These are phyloP conservation scores for Hemibagrus guttatus DNA, from an alignment of 2,797 vertebrate species.

Conservation along the genomic window DNA sequence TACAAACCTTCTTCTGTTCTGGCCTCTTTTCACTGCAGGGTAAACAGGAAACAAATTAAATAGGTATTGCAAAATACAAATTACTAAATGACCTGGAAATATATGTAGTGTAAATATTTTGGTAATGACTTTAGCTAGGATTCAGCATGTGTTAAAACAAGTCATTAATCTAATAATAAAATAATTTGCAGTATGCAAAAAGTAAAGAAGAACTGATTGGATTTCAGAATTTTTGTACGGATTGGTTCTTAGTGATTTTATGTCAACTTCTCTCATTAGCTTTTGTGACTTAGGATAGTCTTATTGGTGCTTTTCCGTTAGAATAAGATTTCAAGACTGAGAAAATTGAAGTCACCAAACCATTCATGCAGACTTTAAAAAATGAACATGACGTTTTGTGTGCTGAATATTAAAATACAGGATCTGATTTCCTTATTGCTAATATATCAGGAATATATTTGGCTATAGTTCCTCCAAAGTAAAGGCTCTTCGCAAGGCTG, in stretches of 20 bases:
- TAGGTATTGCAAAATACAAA: slow-evolving; percentile 12
- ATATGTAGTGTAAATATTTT: slow-evolving; percentile 19
- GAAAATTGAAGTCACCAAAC: background rate
- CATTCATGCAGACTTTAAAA: background rate
- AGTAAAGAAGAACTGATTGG: background rate
- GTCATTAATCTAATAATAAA: background rate
- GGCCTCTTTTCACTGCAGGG: background rate
- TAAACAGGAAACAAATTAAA: background rate
- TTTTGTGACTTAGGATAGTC: background rate
- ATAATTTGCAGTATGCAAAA: slow-evolving; percentile 8
- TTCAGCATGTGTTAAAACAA: slow-evolving; percentile 22
- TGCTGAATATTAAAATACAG: background rate
- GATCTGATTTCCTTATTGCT: background rate
- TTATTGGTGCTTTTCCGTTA: background rate
- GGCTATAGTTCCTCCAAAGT: background rate
- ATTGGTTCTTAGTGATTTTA: slow-evolving; percentile 20
- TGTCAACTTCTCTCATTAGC: background rate
- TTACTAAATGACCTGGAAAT: slow-evolving; percentile 7
- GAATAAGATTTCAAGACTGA: background rate
- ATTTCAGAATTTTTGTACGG: slow-evolving; percentile 29
- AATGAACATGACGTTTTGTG: background rate
- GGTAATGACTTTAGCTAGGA: slow-evolving; percentile 7
- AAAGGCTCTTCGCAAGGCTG: slow-evolving; percentile 12
- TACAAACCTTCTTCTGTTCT: slow-evolving; percentile 6
- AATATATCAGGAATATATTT: background rate